Conservation (phyloP, 2,888 invertebrate genomes). For the Helleia helle region DNA sequence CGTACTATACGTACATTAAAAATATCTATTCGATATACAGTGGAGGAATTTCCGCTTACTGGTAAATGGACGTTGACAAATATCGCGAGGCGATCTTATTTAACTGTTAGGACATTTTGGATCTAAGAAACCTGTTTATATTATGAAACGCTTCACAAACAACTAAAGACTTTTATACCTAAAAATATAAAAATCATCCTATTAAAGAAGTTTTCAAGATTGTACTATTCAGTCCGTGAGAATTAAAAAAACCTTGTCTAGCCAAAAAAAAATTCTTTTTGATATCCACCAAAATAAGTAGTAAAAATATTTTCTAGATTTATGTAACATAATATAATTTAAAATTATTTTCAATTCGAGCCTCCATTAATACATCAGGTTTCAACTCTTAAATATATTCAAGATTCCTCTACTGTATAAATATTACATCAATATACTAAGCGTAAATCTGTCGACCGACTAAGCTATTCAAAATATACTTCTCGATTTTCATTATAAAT, state of each 20-base stretch:
- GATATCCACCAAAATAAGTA: background rate
- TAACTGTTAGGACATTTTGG: slow-evolving; percentile 10
- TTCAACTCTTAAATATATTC: slow-evolving; percentile 16
- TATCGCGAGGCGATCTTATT: slow-evolving; percentile 24
- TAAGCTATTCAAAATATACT: slow-evolving; percentile 52
- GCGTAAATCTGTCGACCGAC: slow-evolving; percentile 38
- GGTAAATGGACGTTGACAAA: slow-evolving; percentile 59
- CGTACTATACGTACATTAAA: slow-evolving; percentile 37
- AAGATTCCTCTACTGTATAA: slow-evolving; percentile 56
- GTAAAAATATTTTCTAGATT: background rate
- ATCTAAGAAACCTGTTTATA: slow-evolving; percentile 1
- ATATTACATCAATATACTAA: slow-evolving; percentile 33
- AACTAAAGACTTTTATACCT: too few species aligned
- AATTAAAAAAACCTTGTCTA: too few species aligned
- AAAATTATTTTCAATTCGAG: too few species aligned
- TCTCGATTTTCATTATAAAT: slow-evolving; percentile 25
- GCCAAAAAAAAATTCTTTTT: background rate
- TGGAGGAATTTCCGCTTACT: slow-evolving; percentile 59
- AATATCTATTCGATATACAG: slow-evolving; percentile 61
- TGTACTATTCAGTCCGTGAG: too few species aligned
- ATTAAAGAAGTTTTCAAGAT: too few species aligned
- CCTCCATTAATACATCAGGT: slow-evolving; percentile 17
- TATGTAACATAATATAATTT: background rate
- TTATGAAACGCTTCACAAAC: too few species aligned
- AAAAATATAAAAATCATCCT: too few species aligned